Conservation (phyloP, 2,797 vertebrate species). For the Microtus obscurus region DNA sequence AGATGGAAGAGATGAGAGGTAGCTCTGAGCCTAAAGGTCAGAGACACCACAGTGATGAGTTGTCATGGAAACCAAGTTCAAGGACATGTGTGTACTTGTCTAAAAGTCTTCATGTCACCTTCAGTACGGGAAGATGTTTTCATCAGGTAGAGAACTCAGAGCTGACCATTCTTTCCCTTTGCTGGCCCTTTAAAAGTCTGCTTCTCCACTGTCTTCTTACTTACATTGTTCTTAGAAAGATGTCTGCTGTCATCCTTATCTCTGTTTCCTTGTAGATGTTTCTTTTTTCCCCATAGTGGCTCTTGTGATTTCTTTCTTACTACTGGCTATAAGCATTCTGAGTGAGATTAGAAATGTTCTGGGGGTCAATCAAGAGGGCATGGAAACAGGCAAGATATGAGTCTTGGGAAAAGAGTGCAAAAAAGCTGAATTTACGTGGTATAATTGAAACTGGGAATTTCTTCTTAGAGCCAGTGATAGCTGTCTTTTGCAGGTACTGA, state of each 20-base stretch:
- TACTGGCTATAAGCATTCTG: constrained; percentile 24
- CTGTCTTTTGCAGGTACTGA: background rate
- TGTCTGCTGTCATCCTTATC: constrained; percentile 5
- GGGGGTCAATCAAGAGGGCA: background rate
- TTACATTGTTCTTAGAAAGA: background rate
- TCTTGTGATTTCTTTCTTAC: constrained; percentile 41
- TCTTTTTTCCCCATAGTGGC: background rate
- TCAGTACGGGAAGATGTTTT: background rate
- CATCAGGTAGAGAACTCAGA: background rate
- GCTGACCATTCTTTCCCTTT: background rate
- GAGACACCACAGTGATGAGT: background rate
- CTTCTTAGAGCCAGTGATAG: background rate
- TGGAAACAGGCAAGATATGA: background rate
- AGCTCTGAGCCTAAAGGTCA: background rate
- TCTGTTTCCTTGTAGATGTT: background rate
- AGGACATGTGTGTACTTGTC: background rate
- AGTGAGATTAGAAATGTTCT: constrained; percentile 25
- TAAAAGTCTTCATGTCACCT: background rate
- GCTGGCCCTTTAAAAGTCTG: background rate
- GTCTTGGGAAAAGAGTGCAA: background rate
- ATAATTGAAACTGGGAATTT: background rate
- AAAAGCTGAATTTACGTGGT: background rate
- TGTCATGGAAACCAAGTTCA: background rate
- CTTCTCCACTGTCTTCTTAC: background rate
- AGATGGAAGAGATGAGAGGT: background rate